Conservation (phyloP, 2,113 vertebrate species). For the Psettodes erumei region DNA sequence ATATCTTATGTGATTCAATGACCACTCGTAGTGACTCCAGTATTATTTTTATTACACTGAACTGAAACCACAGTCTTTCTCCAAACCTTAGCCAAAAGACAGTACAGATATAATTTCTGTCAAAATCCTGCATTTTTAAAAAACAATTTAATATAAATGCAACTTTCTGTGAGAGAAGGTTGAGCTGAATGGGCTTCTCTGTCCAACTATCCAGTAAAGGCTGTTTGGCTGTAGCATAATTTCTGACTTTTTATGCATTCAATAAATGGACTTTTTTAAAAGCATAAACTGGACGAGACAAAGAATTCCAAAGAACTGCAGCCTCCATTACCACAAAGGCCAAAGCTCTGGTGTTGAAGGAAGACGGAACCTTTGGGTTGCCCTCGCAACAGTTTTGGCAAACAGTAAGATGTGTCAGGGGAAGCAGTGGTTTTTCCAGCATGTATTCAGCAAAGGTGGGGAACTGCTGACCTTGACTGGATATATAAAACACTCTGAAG, state of each 20-base stretch:
- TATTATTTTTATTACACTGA: neutral
- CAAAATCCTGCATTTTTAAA: neutral
- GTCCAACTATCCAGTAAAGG: neutral
- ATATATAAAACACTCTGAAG: conserved; percentile 25
- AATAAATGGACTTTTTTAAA: conserved; percentile 10
- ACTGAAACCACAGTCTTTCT: neutral
- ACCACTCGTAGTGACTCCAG: neutral
- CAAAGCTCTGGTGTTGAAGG: conserved; percentile 35
- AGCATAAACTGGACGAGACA: conserved; percentile 6
- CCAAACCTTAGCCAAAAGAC: neutral
- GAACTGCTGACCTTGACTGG: conserved; percentile 23
- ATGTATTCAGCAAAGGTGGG: conserved; percentile 10
- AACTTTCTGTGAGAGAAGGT: too few relatives aligned
- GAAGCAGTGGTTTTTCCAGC: conserved; percentile 23
- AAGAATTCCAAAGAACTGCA: conserved; percentile 1
- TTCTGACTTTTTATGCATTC: conserved; percentile 4
- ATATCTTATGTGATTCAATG: neutral
- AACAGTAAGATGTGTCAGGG: conserved; percentile 32
- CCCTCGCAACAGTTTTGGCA: conserved; percentile 44
- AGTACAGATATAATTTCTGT: too few relatives aligned
- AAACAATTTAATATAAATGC: too few relatives aligned
- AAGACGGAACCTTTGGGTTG: conserved; percentile 33
- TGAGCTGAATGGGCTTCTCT: too few relatives aligned
- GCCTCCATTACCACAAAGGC: conserved; percentile 5
- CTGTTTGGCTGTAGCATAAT: neutral